Conservation (phyloP, 2,113 vertebrate species). For the Athene cunicularia region DNA sequence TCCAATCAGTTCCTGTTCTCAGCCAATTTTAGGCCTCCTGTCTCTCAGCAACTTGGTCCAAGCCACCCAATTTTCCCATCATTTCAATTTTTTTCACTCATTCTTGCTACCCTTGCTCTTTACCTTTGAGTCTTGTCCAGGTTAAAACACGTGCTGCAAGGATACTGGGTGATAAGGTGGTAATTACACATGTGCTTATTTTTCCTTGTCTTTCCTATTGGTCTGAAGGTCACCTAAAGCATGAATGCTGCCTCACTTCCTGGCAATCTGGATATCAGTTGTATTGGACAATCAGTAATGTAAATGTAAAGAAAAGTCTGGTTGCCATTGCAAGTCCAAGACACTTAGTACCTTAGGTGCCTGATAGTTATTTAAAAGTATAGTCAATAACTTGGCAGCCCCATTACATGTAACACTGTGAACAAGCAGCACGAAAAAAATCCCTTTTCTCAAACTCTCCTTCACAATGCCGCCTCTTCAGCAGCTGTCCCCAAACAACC, state of each 20-base stretch:
- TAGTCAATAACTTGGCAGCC: neutral
- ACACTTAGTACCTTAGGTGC: neutral
- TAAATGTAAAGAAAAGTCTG: neutral
- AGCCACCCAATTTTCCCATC: neutral
- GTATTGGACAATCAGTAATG: neutral
- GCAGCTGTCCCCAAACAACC: neutral
- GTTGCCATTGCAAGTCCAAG: neutral
- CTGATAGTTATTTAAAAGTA: neutral
- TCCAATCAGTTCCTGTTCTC: neutral
- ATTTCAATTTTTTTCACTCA: neutral
- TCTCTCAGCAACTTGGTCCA: neutral
- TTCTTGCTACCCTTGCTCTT: neutral
- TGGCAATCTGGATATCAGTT: neutral
- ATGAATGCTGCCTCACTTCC: neutral
- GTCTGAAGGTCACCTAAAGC: neutral
- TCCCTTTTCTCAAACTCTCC: neutral
- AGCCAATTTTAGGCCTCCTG: neutral
- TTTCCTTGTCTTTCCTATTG: neutral
- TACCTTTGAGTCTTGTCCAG: neutral
- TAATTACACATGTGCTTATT: neutral
- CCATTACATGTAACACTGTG: fast-evolving
- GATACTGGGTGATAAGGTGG: neutral
- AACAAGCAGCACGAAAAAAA: neutral
- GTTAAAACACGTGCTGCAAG: neutral
- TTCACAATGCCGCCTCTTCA: neutral